Conservation (phyloP, 2,113 vertebrate genomes). For the Nothocercus nigrocapillus region DNA sequence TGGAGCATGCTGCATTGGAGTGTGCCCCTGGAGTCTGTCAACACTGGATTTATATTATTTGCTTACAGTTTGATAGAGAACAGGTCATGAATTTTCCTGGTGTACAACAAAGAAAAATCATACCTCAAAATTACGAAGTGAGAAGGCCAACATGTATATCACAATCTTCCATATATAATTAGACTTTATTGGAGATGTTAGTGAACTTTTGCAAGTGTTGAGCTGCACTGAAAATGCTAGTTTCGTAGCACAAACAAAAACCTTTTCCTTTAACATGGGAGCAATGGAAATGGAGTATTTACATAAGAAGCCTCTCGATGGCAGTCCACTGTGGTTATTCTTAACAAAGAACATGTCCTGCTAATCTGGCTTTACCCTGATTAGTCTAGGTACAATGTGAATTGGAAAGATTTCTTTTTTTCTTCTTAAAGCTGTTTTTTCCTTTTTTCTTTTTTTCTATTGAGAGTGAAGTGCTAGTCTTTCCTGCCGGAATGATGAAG, state of each 20-base stretch:
- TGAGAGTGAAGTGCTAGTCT: neutral
- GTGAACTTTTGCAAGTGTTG: neutral
- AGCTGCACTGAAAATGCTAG: neutral
- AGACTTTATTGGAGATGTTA: neutral
- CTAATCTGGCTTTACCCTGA: neutral
- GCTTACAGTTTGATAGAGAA: neutral
- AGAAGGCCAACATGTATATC: neutral
- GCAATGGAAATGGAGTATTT: neutral
- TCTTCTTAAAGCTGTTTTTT: neutral
- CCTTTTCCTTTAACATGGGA: neutral
- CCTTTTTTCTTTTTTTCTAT: neutral
- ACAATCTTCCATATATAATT: neutral
- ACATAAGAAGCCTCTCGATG: neutral
- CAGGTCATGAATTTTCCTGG: neutral
- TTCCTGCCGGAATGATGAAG: neutral
- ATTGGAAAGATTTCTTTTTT: neutral
- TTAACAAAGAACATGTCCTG: neutral
- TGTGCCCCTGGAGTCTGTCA: neutral
- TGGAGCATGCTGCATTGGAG: neutral
- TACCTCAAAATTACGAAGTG: neutral
- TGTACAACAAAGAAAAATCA: neutral
- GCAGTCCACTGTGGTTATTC: neutral
- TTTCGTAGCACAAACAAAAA: neutral
- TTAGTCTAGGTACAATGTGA: neutral
- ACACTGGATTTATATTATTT: neutral